Base-by-base conservation (phyloP, 2,888 invertebrate species). In the Caenorhabditis doughertyi region DNA sequence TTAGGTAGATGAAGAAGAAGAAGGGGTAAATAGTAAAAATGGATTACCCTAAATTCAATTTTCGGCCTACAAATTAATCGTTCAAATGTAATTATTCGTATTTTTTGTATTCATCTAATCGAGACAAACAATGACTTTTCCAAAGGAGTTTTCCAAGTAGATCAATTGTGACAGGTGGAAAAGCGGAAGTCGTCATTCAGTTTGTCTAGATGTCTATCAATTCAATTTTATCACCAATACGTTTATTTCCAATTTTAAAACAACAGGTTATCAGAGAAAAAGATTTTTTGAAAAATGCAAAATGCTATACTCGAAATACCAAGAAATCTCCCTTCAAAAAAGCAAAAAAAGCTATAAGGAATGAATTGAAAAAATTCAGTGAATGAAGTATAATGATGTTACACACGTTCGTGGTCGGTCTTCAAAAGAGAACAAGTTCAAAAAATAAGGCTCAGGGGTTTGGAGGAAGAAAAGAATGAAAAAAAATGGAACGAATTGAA, bases 61-160 rank as follows among this genome's bases (percentile, higher is more conserved):
- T 76, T 60, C 51, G 8, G 68, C 68, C 53, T 35, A 39, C 76
- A 76, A 76, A 76, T 76, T 76, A 77, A 77, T 77, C 60, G 62
- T 68, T 27, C 13, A 39, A 76, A 76, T 53, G 18, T n/a, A 62
- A 68, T 58, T 68, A 53, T 42, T 21, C 32, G 3, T 49, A 25
- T 65, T 65, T 55, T 56, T 53, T 51, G 23, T 64, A 39, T 23
- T 53, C 53, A 7, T 49, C 60, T 32, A 49, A 35, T n/a, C 42
- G 4, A 42, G 42, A 18, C 60, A 62, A 60, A 55, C 32, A 49
- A 51, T 72, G 35, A 62, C 29, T 35, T 55, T 42, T 56, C n/a
- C 4, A 8, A 42, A 2, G 7, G 25, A 56, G 39, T 8, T 13
- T 35, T 35, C 35, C 35, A 3, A 47, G 44, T n/a, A 47, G 39